Evolutionary conservation across 2,113 vertebrate genomes (phyloP).

Genomic region (Anoplopoma fimbria): DNA sequence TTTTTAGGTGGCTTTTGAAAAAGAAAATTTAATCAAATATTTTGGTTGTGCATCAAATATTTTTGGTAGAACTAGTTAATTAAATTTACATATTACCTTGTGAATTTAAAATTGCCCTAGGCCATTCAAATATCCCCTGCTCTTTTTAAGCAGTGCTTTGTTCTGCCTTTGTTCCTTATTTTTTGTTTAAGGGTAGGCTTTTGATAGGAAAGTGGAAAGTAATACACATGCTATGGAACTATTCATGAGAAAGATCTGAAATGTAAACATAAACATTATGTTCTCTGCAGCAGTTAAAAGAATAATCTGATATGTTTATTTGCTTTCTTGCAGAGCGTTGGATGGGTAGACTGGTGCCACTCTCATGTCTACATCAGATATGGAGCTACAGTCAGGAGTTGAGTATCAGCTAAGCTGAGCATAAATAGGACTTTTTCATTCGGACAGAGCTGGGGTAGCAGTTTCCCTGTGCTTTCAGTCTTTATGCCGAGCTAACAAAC

Average conservation of each 20-base stretch:
- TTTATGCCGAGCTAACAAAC: not conserved
- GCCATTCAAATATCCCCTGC: constrained; percentile 11
- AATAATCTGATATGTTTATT: not conserved
- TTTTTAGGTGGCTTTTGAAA: not conserved
- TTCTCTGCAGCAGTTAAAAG: not conserved
- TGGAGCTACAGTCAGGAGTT: not conserved
- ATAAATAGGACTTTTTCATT: not conserved
- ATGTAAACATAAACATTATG: not conserved
- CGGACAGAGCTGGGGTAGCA: not conserved
- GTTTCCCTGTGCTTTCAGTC: not conserved
- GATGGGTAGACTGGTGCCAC: not conserved
- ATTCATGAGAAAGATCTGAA: not conserved
- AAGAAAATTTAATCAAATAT: not conserved
- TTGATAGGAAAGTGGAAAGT: not conserved
- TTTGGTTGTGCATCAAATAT: constrained; percentile 17
- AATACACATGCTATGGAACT: not conserved
- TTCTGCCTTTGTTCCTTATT: too few species aligned
- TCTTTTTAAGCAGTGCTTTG: constrained; percentile 25
- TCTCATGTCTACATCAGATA: not conserved
- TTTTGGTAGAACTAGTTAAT: constrained; percentile 28
- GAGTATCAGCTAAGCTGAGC: not conserved
- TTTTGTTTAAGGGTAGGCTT: not conserved
- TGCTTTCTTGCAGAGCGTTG: not conserved
- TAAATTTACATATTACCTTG: constrained; percentile 31
- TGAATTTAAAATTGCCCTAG: constrained; percentile 20